Base-by-base conservation (phyloP, 2,888 invertebrate species). In the Rugalucina vietnamica region DNA sequence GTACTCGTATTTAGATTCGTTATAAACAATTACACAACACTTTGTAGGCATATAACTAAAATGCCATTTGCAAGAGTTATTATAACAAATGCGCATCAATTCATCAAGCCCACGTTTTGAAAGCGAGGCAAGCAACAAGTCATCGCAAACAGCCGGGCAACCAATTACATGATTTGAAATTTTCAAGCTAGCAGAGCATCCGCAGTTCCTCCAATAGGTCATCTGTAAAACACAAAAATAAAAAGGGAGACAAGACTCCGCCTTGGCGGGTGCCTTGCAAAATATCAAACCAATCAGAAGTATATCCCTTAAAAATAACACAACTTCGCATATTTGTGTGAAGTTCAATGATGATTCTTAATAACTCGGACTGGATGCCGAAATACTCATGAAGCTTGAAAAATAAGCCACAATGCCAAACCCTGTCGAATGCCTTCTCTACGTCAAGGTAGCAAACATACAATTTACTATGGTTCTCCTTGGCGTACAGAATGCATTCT, bases 371-470 rank as follows among this genome's bases (percentile, higher is more conserved):
- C 4, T 5, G 27, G 4, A 60, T 27, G 29, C 60, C 29, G 8
- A 27, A 29, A n/a, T n/a, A n/a, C 29, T 60, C 5, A 60, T 60
- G 29, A 1, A 76, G 24, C 29, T 76, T 65, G 27, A 65, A 34
- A 39, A 76, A 76, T 10, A 76, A 43, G 36, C 78, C 78, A 70
- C 32, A 21, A 1, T 69, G 70, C 71, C 36, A 78, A 0, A 78
- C 50, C n/a, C 54, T 70, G 34, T 71, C 78, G 34, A 78, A 50
- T 21, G 78, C 71, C 36, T 78, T 36, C n/a, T 76, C 36, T 4
- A 43, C 43, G 34, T 76, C 76, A 10, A 76, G 27, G 43, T n/a
- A 76, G 36, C 76, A 78, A 18, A 49, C 78, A 37, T 71, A 78
- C 8, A 78, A 29, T 24, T 50, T 50, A 24, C 34, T 70, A 24